These are phyloP conservation scores for Drosophila borborema DNA, from an alignment of 2,888 invertebrate genomes.

Conservation along the genomic window DNA sequence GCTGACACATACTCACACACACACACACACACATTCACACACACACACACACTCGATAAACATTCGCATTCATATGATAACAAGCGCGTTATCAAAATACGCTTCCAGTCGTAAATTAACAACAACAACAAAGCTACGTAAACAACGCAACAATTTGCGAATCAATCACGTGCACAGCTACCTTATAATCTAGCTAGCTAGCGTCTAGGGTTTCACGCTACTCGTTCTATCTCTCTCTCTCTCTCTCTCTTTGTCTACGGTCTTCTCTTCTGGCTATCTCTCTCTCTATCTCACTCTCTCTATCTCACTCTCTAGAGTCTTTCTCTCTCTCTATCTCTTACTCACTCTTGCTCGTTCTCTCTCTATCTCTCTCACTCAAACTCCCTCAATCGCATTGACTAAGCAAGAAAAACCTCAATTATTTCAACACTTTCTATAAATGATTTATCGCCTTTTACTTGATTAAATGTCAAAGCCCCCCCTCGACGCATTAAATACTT, in stretches of 20 bases:
- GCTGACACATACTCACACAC: slow-evolving; percentile 17
- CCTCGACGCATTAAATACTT: not conserved
- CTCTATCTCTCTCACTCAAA: slow-evolving; percentile 2
- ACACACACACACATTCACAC: slow-evolving; percentile 32
- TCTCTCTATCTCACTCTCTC: not conserved
- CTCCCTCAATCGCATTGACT: not conserved
- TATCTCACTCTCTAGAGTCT: not conserved
- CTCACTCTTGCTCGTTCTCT: too few species aligned
- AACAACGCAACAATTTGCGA: slow-evolving; percentile 55
- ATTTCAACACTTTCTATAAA: slow-evolving; percentile 23
- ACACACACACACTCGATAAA: slow-evolving; percentile 50
- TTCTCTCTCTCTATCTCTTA: not conserved
- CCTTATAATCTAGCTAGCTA: not conserved
- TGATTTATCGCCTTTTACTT: slow-evolving; percentile 20
- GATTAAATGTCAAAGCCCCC: slow-evolving; percentile 13
- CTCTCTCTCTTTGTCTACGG: not conserved
- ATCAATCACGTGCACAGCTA: slow-evolving; percentile 68
- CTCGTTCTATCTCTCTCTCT: not conserved
- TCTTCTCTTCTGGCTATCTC: not conserved
- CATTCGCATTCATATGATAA: slow-evolving; percentile 63
- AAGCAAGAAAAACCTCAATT: slow-evolving; percentile 14
- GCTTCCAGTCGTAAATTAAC: slow-evolving; percentile 46
- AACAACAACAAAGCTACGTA: slow-evolving; percentile 32
- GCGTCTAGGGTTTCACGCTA: not conserved
- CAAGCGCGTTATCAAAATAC: slow-evolving; percentile 56